phyloP scores from a whole-genome alignment of 2,113 vertebrate genomes.

The Lepus timidus region DNA sequence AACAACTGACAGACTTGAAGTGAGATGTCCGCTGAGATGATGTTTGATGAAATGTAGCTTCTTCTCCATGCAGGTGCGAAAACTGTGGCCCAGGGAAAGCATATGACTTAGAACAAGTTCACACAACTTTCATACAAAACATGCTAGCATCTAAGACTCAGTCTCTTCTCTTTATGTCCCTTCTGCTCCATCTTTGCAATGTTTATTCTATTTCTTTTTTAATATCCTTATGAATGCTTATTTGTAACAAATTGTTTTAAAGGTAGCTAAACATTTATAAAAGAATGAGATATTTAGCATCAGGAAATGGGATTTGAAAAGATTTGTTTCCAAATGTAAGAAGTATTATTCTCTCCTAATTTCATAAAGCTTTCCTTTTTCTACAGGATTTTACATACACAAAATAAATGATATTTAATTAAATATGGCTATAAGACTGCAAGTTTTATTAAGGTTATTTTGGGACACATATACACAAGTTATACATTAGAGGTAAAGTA shows the following conservation, averaged over 20 bases:
- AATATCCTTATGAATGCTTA: neutral
- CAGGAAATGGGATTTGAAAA: slow-evolving; percentile 56
- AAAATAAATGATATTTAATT: slow-evolving; percentile 37
- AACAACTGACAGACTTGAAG: slow-evolving; percentile 47
- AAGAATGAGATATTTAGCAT: slow-evolving; percentile 71
- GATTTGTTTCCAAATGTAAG: neutral
- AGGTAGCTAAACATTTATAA: slow-evolving; percentile 58
- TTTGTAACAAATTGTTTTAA: slow-evolving; percentile 6
- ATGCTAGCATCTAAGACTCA: neutral
- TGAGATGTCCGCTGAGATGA: neutral
- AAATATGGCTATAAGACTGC: neutral
- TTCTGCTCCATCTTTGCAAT: neutral
- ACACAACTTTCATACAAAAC: neutral
- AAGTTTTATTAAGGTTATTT: slow-evolving; percentile 4
- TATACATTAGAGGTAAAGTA: neutral
- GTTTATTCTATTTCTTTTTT: slow-evolving; percentile 10
- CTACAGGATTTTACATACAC: slow-evolving; percentile 3
- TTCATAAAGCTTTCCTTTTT: neutral
- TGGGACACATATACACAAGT: neutral
- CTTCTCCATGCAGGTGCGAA: neutral
- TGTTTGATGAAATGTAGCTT: neutral
- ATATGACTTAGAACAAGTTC: neutral
- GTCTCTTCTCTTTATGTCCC: neutral
- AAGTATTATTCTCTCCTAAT: neutral
- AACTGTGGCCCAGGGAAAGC: neutral